Evolutionary conservation across 1,140 invertebrate genomes (phyloP).

Genomic region (Drosophila pectinifera): DNA sequence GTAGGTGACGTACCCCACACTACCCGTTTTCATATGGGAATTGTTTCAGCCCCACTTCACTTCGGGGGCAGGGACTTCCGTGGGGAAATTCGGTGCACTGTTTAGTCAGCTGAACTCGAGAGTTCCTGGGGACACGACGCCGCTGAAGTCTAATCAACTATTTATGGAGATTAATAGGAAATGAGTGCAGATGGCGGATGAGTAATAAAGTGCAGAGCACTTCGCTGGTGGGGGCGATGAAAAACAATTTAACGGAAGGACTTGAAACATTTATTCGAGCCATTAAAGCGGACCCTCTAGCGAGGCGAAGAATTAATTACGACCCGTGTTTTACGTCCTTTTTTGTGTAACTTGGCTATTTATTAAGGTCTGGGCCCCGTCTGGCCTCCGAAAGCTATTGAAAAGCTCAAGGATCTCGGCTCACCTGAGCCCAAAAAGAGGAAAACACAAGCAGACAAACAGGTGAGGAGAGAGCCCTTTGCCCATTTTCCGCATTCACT

Average conservation of each 20-base stretch:
- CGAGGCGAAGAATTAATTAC: constrained; percentile 22
- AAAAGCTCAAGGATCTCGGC: constrained; percentile 38
- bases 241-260: constrained; percentile 31
- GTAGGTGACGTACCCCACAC: background rate
- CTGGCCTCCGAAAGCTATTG: constrained; percentile 32
- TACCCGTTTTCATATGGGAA: constrained; percentile 2
- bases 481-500: constrained; percentile 35
- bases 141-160: constrained; percentile 55
- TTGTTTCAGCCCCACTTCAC: background rate
- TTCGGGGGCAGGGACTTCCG: background rate
- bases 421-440: constrained; percentile 26
- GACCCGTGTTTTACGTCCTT: constrained; percentile 6
- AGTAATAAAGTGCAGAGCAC: constrained; percentile 6
- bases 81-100: constrained; percentile 17
- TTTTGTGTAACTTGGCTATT: constrained; percentile 20
- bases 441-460: constrained; percentile 14
- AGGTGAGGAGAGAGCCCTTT: constrained; percentile 12
- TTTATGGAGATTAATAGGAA: constrained; percentile 55
- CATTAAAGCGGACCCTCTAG: constrained; percentile 10
- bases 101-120: constrained; percentile 15
- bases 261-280: background rate
- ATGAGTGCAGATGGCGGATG: constrained; percentile 16
- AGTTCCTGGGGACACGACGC: background rate
- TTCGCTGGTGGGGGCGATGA: constrained; percentile 3
- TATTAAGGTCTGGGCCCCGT: constrained; percentile 35